Evolutionary conservation across 1,140 invertebrate species (phyloP).

Genomic region (Oedothorax gibbosus): DNA sequence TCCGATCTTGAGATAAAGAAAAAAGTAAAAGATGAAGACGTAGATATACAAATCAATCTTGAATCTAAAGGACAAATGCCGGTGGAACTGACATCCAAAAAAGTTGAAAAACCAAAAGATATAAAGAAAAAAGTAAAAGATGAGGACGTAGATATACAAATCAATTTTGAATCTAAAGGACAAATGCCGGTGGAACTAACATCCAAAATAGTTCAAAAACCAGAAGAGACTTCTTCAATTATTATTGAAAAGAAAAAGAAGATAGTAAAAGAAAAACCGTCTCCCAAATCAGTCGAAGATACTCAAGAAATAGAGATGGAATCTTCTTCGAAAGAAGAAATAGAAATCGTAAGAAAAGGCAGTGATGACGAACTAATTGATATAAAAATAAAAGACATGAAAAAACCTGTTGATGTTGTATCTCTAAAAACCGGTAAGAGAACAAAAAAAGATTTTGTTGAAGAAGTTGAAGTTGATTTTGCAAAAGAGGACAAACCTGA

Average conservation of each 20-base stretch:
- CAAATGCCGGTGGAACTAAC: neutral
- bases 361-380: neutral
- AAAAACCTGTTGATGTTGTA: slow-evolving; percentile 13
- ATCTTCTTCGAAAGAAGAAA: neutral
- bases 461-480: slow-evolving; percentile 15
- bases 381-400: neutral
- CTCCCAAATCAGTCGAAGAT: slow-evolving; percentile 19
- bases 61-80: slow-evolving; percentile 13
- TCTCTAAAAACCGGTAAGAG: slow-evolving; percentile 16
- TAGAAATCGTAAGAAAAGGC: slow-evolving; percentile 12
- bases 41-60: slow-evolving; percentile 28
- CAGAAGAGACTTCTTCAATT: slow-evolving; percentile 10
- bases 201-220: slow-evolving; percentile 40
- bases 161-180: slow-evolving; percentile 30
- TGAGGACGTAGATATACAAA: slow-evolving; percentile 4
- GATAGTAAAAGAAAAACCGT: neutral
- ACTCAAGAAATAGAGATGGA: neutral
- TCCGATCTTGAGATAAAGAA: neutral
- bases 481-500: slow-evolving; percentile 5
- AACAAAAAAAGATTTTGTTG: slow-evolving; percentile 1
- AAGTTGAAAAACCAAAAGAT: slow-evolving; percentile 32
- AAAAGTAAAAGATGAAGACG: slow-evolving; percentile 5
- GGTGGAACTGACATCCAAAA: slow-evolving; percentile 23
- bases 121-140: slow-evolving; percentile 10
- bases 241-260: neutral